These are phyloP conservation scores for Ophion slaviceki DNA, from an alignment of 2,888 invertebrate species.

Conservation along the genomic window DNA sequence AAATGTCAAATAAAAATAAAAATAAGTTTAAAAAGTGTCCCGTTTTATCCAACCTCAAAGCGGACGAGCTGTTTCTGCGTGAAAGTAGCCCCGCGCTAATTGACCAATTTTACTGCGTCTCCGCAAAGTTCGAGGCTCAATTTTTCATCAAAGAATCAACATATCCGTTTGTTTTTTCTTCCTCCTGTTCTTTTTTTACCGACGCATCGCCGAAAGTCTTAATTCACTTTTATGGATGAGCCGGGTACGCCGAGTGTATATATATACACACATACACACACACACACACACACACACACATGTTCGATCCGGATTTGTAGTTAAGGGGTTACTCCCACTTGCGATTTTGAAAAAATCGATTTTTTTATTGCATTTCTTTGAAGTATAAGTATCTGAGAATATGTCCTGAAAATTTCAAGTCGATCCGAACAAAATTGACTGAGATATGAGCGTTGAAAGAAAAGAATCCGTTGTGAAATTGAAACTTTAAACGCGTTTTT, in stretches of 20 bases:
- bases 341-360: too few relatives aligned
- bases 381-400: too few relatives aligned
- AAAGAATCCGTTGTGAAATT: too few relatives aligned
- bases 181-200: slow-evolving; percentile 42
- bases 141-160: slow-evolving; percentile 6
- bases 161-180: slow-evolving; percentile 30
- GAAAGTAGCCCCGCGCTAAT: slow-evolving; percentile 43
- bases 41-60: slow-evolving; percentile 42
- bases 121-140: background rate
- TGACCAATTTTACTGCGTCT: slow-evolving; percentile 54
- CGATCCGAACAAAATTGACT: too few relatives aligned
- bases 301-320: slow-evolving; percentile 43
- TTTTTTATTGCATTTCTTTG: too few relatives aligned
- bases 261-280: background rate
- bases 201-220: slow-evolving; percentile 49
- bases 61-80: slow-evolving; percentile 19
- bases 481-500: too few relatives aligned
- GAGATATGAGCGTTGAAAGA: too few relatives aligned
- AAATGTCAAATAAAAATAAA: too few relatives aligned
- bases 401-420: too few relatives aligned
- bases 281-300: background rate
- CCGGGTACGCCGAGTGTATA: background rate
- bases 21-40: slow-evolving; percentile 32
- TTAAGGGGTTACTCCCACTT: too few relatives aligned
- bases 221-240: slow-evolving; percentile 66